Conservation (phyloP, 2,888 invertebrate genomes). For the Dolomedes plantarius region DNA sequence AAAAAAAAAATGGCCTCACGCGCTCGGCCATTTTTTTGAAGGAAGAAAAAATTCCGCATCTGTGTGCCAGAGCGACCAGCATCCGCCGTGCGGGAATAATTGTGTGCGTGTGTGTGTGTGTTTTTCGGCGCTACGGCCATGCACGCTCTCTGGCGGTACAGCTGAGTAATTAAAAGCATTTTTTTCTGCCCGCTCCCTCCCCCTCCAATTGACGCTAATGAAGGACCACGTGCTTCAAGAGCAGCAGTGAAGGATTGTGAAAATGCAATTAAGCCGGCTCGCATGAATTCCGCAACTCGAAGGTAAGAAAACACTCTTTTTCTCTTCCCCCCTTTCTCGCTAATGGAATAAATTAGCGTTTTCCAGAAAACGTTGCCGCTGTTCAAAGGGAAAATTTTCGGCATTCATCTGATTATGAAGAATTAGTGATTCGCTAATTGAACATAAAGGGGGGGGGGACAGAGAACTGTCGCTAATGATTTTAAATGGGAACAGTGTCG, state of each 20-base stretch:
- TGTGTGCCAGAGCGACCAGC: too few species aligned
- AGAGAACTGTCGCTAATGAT: not conserved
- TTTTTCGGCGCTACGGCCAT: conserved; percentile 17
- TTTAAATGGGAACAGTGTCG: not conserved
- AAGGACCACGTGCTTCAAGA: conserved; percentile 64
- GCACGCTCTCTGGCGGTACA: conserved; percentile 70
- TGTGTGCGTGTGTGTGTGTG: conserved; percentile 34
- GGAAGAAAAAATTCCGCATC: not conserved
- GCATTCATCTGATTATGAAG: conserved; percentile 3
- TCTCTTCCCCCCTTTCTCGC: conserved; percentile 10
- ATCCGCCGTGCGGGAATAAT: conserved; percentile 50
- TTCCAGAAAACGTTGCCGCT: not conserved
- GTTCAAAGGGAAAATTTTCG: not conserved
- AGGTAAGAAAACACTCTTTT: conserved; percentile 43
- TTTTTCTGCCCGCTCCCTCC: conserved; percentile 37
- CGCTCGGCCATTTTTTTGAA: conserved; percentile 51
- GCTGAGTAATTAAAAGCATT: conserved; percentile 69
- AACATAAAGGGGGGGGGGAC: not conserved
- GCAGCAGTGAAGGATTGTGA: conserved; percentile 65
- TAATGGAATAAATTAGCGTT: conserved; percentile 58
- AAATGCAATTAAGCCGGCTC: conserved; percentile 69
- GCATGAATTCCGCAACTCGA: conserved; percentile 66
- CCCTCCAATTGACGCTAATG: conserved; percentile 58
- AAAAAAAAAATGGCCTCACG: conserved; percentile 47
- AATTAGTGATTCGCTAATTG: conserved; percentile 11